Percentiles rank a stretch among this genome's conserved stretches.
These are phyloP conservation scores for Chydorus sphaericus DNA, from an alignment of 2,888 invertebrate genomes.

Conservation along the genomic window DNA sequence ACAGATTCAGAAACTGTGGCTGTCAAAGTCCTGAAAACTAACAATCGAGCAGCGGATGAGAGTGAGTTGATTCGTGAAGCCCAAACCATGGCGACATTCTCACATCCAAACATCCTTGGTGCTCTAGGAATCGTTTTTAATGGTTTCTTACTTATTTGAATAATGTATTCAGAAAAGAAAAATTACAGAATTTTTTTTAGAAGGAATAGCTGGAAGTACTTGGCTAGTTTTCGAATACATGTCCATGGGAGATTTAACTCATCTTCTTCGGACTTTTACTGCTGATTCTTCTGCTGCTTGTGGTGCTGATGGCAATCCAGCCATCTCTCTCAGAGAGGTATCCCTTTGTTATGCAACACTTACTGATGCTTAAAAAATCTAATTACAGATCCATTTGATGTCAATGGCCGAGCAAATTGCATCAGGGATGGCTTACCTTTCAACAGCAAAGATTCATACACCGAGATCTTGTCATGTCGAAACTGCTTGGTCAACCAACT, in stretches of 20 bases:
- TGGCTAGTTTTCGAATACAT: slow-evolving; percentile 89
- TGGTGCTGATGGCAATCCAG: too few relatives aligned
- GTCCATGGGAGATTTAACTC: slow-evolving; percentile 73
- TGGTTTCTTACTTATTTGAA: too few relatives aligned
- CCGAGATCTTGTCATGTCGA: slow-evolving; percentile 66
- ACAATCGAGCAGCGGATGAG: too few relatives aligned
- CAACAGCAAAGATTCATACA: slow-evolving; percentile 69
- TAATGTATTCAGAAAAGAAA: too few relatives aligned
- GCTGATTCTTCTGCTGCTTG: too few relatives aligned
- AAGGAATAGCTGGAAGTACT: slow-evolving; percentile 50
- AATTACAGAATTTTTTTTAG: slow-evolving; percentile 30
- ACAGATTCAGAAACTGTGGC: slow-evolving; percentile 45
- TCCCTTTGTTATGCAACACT: too few relatives aligned
- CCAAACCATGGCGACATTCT: slow-evolving; percentile 67
- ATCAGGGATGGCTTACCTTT: slow-evolving; percentile 70
- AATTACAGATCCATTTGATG: too few relatives aligned
- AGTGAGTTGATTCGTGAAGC: slow-evolving; percentile 69
- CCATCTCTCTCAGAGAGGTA: too few relatives aligned
- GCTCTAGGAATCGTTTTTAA: slow-evolving; percentile 55
- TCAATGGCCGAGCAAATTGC: too few relatives aligned
- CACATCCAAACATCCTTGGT: slow-evolving; percentile 62
- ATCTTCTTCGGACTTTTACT: slow-evolving; percentile 48
- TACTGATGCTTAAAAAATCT: too few relatives aligned
- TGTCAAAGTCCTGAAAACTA: slow-evolving; percentile 59
- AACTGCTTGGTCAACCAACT: slow-evolving; percentile 51